Evolutionary conservation across 35 echinoderm and acorn worm species (phyloP).

Genomic region (Strongylocentrotus purpuratus): DNA sequence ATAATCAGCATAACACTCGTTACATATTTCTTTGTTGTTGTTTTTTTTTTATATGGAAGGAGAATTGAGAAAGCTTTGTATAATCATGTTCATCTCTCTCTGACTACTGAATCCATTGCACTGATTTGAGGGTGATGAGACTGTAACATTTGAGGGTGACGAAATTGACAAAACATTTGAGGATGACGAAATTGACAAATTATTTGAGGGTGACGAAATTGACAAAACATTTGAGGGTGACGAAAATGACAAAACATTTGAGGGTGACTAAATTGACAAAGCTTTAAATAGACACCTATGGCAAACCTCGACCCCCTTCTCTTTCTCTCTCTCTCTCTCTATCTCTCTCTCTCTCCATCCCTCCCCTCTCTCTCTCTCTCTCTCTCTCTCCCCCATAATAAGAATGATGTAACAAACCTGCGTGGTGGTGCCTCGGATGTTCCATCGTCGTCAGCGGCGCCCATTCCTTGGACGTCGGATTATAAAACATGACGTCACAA

Average conservation of each 20-base stretch:
- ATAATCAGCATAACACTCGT: background rate
- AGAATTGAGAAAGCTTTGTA: background rate
- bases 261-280: too few relatives aligned
- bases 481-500: conserved; percentile 74
- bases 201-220: too few relatives aligned
- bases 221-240: too few relatives aligned
- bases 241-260: too few relatives aligned
- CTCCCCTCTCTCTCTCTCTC: background rate
- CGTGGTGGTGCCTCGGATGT: conserved; percentile 88
- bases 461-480: conserved; percentile 65
- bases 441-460: conserved; percentile 69
- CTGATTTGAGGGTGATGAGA: background rate
- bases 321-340: background rate
- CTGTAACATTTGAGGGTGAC: background rate
- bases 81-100: background rate
- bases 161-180: background rate
- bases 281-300: too few relatives aligned
- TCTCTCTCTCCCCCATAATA: background rate
- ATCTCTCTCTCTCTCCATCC: background rate
- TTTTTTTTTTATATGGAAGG: background rate
- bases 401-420: conserved; percentile 63
- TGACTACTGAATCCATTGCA: background rate
- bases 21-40: background rate
- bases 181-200: background rate
- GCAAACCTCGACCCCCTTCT: background rate